Evolutionary conservation across 2,113 vertebrate species (phyloP).

Genomic region (Thunnus thynnus): DNA sequence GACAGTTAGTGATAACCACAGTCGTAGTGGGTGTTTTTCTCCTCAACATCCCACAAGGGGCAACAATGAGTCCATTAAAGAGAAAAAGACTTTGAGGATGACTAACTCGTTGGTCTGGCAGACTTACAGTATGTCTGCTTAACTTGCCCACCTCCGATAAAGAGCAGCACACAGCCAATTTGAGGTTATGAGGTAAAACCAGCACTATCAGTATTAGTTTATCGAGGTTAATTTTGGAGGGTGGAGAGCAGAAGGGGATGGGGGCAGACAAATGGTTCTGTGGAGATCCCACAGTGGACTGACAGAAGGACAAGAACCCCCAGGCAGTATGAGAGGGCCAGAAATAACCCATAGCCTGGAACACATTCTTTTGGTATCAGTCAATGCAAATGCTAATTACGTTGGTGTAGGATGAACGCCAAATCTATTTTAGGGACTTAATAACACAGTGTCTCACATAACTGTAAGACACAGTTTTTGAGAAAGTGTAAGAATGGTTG

Average conservation of each 20-base stretch:
- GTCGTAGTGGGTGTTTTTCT: no score
- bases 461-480: conserved; percentile 1
- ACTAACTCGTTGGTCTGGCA: no score
- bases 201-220: background rate
- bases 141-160: no score
- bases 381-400: conserved; percentile 78
- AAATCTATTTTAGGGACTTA: conserved; percentile 60
- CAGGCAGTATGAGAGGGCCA: conserved; percentile 54
- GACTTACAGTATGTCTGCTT: no score
- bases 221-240: background rate
- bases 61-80: no score
- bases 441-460: conserved; percentile 32
- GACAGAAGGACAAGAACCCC: conserved; percentile 65
- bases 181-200: background rate
- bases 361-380: conserved; percentile 80
- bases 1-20: no score
- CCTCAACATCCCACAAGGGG: no score
- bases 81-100: no score
- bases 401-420: conserved; percentile 54
- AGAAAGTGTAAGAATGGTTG: background rate
- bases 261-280: conserved; percentile 9
- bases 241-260: background rate
- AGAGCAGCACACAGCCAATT: no score
- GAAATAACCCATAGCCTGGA: conserved; percentile 70
- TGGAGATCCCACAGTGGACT: conserved; percentile 31